Evolutionary conservation across 2,888 invertebrate genomes (phyloP).

Genomic region (Pasiphila rectangulata): DNA sequence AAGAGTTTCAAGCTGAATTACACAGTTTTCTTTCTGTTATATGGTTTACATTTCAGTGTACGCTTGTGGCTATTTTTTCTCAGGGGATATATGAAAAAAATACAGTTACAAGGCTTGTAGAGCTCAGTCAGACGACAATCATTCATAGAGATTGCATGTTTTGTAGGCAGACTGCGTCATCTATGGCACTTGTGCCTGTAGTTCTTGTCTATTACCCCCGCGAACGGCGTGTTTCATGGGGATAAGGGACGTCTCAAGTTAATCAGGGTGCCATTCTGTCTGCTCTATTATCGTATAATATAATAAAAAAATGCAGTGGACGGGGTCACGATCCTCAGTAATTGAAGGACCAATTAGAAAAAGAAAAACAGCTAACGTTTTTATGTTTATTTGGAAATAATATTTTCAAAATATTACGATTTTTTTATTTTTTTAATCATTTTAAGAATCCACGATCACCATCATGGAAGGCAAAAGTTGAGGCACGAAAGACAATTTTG

Average conservation of each 20-base stretch:
- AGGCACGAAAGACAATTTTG: too few relatives aligned
- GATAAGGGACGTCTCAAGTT: conserved; percentile 41
- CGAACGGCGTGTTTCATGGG: conserved; percentile 39
- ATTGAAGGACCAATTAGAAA: too few relatives aligned
- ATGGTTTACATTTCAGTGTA: conserved; percentile 58
- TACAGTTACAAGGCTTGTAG: conserved; percentile 53
- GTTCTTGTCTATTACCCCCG: conserved; percentile 60
- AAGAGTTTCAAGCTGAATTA: conserved; percentile 60
- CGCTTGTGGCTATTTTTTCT: conserved; percentile 48
- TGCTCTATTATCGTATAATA: too few relatives aligned
- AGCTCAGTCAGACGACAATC: conserved; percentile 65
- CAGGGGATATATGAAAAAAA: conserved; percentile 55
- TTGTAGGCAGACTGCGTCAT: conserved; percentile 60
- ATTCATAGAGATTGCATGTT: conserved; percentile 70
- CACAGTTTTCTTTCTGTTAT: conserved; percentile 51
- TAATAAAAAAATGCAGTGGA: too few relatives aligned
- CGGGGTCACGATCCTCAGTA: too few relatives aligned
- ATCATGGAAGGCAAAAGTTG: background rate
- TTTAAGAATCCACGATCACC: too few relatives aligned
- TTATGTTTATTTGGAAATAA: too few relatives aligned
- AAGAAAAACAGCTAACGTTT: too few relatives aligned
- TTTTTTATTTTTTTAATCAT: too few relatives aligned
- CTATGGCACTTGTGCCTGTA: conserved; percentile 56
- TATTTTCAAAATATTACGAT: too few relatives aligned
- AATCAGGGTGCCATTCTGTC: conserved; percentile 28